These are phyloP conservation scores for Melanerpes formicivorus DNA, from an alignment of 2,113 vertebrate species.

Conservation along the genomic window DNA sequence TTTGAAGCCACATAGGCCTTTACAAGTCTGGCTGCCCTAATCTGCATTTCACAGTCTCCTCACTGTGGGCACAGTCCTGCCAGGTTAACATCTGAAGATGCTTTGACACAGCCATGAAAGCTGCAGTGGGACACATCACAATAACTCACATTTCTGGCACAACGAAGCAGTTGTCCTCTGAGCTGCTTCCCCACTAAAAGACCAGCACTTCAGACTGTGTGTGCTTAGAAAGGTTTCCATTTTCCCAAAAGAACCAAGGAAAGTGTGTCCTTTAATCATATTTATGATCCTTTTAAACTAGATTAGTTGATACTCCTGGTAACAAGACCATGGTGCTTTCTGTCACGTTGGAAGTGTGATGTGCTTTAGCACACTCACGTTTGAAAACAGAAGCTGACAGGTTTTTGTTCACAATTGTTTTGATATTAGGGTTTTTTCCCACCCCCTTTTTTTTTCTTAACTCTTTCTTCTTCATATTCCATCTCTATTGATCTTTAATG, in stretches of 20 bases:
- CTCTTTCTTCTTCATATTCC: constrained; percentile 67
- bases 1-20: not conserved
- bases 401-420: constrained; percentile 63
- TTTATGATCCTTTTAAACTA: constrained; percentile 63
- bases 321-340: constrained; percentile 31
- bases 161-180: not conserved
- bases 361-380: constrained; percentile 45
- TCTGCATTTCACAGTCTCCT: not conserved
- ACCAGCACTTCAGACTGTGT: not conserved
- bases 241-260: constrained; percentile 54
- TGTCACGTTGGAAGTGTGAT: constrained; percentile 40
- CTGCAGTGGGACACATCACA: not conserved
- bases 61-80: not conserved
- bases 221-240: not conserved
- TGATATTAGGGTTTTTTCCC: constrained; percentile 40
- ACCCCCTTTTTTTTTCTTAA: not conserved
- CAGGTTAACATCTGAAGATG: not conserved
- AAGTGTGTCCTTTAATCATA: constrained; percentile 6
- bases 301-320: constrained; percentile 52
- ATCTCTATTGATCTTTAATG: constrained; percentile 77
- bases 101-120: not conserved
- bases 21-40: not conserved
- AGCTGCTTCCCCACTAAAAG: not conserved
- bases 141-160: not conserved
- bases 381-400: constrained; percentile 68